Evolutionary conservation across 2,888 invertebrate species (phyloP).

Genomic region (Stegophylla sp.): DNA sequence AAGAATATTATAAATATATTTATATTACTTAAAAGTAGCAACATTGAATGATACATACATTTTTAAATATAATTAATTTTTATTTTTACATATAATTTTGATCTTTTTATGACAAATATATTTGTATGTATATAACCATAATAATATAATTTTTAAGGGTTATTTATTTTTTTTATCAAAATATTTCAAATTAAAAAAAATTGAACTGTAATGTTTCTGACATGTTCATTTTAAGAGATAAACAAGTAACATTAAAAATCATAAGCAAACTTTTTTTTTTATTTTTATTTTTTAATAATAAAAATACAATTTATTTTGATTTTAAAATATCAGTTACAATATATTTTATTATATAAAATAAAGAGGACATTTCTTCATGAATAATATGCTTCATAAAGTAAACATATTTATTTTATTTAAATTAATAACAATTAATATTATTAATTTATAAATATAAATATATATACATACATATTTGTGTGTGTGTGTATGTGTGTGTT

Average conservation of each 20-base stretch:
- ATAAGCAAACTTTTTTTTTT: too few relatives aligned
- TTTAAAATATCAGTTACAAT: too few relatives aligned
- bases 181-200: slow-evolving; percentile 30
- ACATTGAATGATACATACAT: neutral
- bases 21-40: slow-evolving; percentile 19
- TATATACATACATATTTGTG: too few relatives aligned
- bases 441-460: neutral
- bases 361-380: neutral
- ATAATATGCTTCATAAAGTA: neutral
- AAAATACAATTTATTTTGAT: too few relatives aligned
- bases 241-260: too few relatives aligned
- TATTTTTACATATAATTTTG: slow-evolving; percentile 46
- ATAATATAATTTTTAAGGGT: neutral
- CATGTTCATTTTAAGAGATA: neutral
- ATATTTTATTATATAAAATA: neutral
- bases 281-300: too few relatives aligned
- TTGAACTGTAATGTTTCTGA: slow-evolving; percentile 18
- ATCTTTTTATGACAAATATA: slow-evolving; percentile 40
- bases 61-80: slow-evolving; percentile 25
- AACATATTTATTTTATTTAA: neutral
- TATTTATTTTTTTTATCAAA: neutral
- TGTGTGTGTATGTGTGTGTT: too few relatives aligned
- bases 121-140: neutral
- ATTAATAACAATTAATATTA: neutral
- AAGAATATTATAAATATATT: slow-evolving; percentile 9